These are phyloP conservation scores for Macrotis lagotis DNA, from an alignment of 2,113 vertebrate species.

Conservation along the genomic window DNA sequence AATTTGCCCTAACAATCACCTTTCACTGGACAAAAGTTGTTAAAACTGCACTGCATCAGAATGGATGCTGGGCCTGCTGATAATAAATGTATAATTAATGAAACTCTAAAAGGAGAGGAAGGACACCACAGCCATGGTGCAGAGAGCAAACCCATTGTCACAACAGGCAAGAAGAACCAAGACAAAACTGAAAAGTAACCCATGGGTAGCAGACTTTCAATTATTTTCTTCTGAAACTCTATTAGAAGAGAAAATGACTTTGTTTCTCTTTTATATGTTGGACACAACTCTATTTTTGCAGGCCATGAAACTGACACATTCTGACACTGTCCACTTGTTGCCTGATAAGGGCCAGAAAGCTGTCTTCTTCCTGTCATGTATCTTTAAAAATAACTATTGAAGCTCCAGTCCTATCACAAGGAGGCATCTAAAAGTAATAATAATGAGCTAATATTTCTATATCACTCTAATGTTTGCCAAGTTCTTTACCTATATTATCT, in stretches of 20 bases:
- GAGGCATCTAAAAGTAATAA: not conserved
- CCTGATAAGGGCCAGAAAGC: not conserved
- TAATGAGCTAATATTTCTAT: not conserved
- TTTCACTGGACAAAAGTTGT: slow-evolving; percentile 45
- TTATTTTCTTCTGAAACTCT: slow-evolving; percentile 39
- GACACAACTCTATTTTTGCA: not conserved
- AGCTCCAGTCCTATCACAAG: not conserved
- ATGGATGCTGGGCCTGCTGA: slow-evolving; percentile 61
- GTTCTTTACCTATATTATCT: not conserved
- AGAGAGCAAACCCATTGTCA: slow-evolving; percentile 61
- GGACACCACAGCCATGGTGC: slow-evolving; percentile 54
- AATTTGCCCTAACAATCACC: not conserved
- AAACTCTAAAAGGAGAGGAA: slow-evolving; percentile 34
- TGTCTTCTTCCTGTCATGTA: not conserved
- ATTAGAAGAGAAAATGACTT: slow-evolving; percentile 45
- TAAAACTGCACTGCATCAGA: not conserved
- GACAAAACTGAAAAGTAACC: slow-evolving; percentile 61
- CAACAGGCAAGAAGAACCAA: not conserved
- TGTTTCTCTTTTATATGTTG: slow-evolving; percentile 8
- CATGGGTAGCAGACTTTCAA: slow-evolving; percentile 15
- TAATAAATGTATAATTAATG: slow-evolving; percentile 73
- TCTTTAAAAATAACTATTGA: not conserved
- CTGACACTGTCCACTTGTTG: not conserved
- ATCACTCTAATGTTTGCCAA: not conserved
- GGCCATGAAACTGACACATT: not conserved